Evolutionary conservation across 2,888 invertebrate species (phyloP), one percentile per base, ranked within the genome.

Genomic region (Thereva unica): DNA sequence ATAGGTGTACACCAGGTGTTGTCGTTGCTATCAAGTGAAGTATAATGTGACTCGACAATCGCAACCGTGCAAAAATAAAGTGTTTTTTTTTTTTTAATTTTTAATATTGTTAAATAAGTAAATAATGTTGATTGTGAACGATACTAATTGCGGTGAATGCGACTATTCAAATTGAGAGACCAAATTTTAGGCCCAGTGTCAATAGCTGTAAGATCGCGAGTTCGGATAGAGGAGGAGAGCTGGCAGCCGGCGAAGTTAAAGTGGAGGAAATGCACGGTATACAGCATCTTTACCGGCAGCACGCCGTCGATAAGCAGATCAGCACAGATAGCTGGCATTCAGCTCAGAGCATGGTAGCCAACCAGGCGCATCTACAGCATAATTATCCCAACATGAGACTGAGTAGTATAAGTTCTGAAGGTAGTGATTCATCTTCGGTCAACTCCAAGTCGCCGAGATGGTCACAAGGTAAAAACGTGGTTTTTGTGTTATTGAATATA

Each of bases 281-380:
- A 69, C 78, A 80, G 23, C 80, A 81, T 75, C 77, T 81, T 53
- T 80, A 80, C 74, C 78, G 81, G 55, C 81, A 81, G 71, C 81
- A 81, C 71, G 81, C 81, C 70, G 74, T 81, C 59, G 81, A 81
- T 67, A 80, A 80, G 71, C 83, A 84, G 65, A 77, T 83, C 23
- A 83, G 83, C 68, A 71, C 80, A 1, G 83, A 84, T 9, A 82
- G 82, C 74, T 83, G 84, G 83, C 80, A 80, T 68, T 82, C 83
- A 4, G 74, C 80, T 5, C 66, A 69, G 50, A 70, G 70, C 67
- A 64, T 66, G n/a, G 38, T 68, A 7, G 34, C 61, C 7, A 69
- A 54, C 50, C 69, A 71, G 44, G 61, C 66, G 7, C 70, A 71
- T 57, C 34, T 70, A 47, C 68, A 67, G 12, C 64, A 71, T 44